Base-by-base conservation (phyloP, 2,888 invertebrate genomes). In the Cerceris rybyensis region DNA sequence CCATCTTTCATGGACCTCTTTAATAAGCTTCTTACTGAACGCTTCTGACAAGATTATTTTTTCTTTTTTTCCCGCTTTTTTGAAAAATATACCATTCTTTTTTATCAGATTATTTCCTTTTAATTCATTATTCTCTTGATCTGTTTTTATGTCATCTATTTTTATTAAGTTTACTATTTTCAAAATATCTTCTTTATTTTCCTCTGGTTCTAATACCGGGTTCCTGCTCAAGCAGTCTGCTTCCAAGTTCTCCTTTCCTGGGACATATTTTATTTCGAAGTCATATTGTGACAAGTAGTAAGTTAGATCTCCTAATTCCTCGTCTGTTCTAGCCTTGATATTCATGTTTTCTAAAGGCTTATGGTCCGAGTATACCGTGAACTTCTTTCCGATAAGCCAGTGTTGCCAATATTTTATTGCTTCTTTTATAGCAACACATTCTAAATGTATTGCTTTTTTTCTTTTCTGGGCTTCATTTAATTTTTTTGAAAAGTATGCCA, bases 181-280 rank as follows among this genome's bases (percentile, higher is more conserved):
- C 70, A 82, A 57, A 5, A 39, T 6, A 14, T 85, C 78, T 1
- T 83, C 76, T 67, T 43, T 9, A n/a, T 84, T 72, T 66, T 85
- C 82, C 59, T 58, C 2, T n/a, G 50, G 8, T 52, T 58, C 70
- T 59, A 70, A 8, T 0, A 70, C 70, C 0, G 70, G 63, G 8
- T 70, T 66, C 14, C 72, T 52, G 11, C 66, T 66, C 42, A 72
- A 49, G 8, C 54, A 57, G 42, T 84, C 84, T 7, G 84, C 84
- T 74, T 85, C 86, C 13, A 68, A 0, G 41, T 85, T 84, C 0
- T 63, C 13, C 74, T 80, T 85, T 28, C 81, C 84, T 43, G 80
- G 82, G 9, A 17, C 41, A 64, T 86, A 87, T 78, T 68, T 84
- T 13, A 88, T 76, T 59, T 78, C 17, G 54, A 84, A 80, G 59